phyloP scores from a whole-genome alignment of 2,113 vertebrate genomes.

The Chrysemys picta region DNA sequence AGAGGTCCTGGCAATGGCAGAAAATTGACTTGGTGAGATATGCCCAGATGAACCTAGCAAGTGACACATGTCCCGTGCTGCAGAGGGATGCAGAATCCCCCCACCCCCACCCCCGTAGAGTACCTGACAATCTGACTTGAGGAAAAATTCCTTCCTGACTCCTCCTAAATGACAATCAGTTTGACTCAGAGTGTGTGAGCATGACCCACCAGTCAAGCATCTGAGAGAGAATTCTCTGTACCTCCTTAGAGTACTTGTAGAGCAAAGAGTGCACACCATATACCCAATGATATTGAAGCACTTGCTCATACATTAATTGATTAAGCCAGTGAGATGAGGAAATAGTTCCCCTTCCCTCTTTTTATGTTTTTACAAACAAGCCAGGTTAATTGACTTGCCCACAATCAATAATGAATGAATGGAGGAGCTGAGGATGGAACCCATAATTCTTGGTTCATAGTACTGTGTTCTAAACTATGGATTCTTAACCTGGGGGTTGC shows the following conservation, averaged over 20 bases:
- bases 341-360: background rate
- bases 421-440: background rate
- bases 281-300: background rate
- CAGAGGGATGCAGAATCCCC: background rate
- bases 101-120: background rate
- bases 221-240: background rate
- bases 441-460: too few relatives aligned
- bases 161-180: too few relatives aligned
- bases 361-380: background rate
- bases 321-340: background rate
- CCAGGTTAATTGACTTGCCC: background rate
- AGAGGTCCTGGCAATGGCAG: background rate
- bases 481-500: background rate
- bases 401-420: background rate
- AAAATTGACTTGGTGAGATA: too few relatives aligned
- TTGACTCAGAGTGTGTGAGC: too few relatives aligned
- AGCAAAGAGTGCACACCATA: background rate
- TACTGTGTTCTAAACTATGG: background rate
- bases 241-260: background rate
- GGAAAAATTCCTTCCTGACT: background rate
- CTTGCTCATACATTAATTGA: background rate
- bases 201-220: too few relatives aligned
- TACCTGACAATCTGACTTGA: background rate
- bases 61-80: background rate
- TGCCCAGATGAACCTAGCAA: background rate